A percentile compares a stretch with the other conserved stretches of the same genome.
Conservation (phyloP, 2,888 invertebrate species). For the Trachelus iudaicus region DNA sequence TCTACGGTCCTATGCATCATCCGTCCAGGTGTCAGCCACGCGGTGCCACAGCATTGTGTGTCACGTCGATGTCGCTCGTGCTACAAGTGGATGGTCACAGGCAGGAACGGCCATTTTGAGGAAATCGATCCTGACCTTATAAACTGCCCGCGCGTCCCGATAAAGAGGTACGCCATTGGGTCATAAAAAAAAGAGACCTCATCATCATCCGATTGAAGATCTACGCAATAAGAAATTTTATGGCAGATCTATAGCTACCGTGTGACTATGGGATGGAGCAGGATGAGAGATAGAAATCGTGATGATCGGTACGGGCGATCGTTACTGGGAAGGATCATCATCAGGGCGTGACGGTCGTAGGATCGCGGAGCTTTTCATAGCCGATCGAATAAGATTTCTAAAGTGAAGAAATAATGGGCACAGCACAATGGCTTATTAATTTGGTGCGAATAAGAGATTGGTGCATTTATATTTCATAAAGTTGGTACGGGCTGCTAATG, state of each 20-base stretch:
- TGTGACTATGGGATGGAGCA: neutral
- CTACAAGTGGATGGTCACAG: neutral
- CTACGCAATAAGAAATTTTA: neutral
- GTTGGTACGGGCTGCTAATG: neutral
- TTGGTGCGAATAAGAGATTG: neutral
- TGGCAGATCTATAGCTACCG: neutral
- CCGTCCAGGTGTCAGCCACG: slow-evolving; percentile 51
- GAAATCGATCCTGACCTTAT: slow-evolving; percentile 10
- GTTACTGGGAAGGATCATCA: neutral
- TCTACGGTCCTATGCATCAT: slow-evolving; percentile 58
- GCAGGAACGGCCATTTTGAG: slow-evolving; percentile 10
- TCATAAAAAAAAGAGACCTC: neutral
- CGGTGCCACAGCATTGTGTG: slow-evolving; percentile 3
- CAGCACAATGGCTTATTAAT: neutral
- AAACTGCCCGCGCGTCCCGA: neutral
- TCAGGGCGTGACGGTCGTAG: neutral
- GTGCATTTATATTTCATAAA: neutral
- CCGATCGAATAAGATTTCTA: neutral
- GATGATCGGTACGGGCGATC: neutral
- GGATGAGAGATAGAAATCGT: neutral
- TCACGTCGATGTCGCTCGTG: slow-evolving; percentile 5
- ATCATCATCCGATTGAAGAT: neutral
- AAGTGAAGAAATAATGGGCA: neutral
- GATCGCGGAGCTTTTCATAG: neutral
- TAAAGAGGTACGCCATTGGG: neutral